phyloP scores from a whole-genome alignment of 2,113 vertebrate species.

The Sphyrna mokarran region DNA sequence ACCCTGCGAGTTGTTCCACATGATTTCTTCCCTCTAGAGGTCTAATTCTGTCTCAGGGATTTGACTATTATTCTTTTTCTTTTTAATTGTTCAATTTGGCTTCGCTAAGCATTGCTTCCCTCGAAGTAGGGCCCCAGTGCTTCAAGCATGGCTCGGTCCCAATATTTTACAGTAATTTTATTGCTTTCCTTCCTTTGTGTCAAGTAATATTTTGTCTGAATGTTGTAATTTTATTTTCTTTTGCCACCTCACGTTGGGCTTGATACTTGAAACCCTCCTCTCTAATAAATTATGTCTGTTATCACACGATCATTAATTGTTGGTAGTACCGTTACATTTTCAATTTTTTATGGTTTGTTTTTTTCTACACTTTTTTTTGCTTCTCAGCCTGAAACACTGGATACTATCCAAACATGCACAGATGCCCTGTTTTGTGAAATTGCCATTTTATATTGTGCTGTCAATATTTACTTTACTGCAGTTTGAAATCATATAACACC shows the following conservation, averaged over 20 bases:
- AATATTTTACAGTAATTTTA: conserved; percentile 24
- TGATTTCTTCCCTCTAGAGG: conserved; percentile 20
- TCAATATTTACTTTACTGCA: neutral
- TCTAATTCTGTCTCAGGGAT: neutral
- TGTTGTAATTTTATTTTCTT: neutral
- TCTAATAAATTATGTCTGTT: neutral
- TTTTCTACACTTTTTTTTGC: neutral
- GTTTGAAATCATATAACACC: neutral
- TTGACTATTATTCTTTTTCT: neutral
- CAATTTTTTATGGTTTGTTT: neutral
- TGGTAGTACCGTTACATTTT: too few relatives aligned
- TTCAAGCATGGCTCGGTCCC: neutral
- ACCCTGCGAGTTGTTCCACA: conserved; percentile 4
- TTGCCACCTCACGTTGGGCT: neutral
- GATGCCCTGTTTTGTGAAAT: neutral
- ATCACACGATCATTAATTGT: neutral
- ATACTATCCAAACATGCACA: neutral
- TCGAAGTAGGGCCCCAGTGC: neutral
- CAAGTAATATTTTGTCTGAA: neutral
- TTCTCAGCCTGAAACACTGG: neutral
- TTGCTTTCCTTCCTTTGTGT: neutral
- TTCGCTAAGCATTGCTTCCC: neutral
- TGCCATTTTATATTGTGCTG: neutral
- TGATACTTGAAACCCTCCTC: neutral
- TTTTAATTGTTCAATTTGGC: conserved; percentile 18